Base-by-base conservation (phyloP, 2,113 vertebrate genomes). In the Chloropsis cyanopogon region DNA sequence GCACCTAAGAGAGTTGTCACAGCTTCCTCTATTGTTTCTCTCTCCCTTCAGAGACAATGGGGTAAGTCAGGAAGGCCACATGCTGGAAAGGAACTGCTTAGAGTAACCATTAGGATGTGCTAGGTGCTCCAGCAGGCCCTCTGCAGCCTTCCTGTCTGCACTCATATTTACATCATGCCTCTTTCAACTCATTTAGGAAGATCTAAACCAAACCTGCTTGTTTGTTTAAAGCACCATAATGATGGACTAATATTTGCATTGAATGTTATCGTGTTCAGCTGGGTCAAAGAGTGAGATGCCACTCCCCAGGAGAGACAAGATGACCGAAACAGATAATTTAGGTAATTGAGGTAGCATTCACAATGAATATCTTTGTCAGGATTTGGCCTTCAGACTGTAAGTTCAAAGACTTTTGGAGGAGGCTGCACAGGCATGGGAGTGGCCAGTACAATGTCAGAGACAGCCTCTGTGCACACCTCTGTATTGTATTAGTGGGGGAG, bases 271-370 rank as follows among this genome's bases (percentile, higher is more conserved):
- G 1, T 41, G 61, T 49, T 68, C 80, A 86, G 44, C 39, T 28
- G 21, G 33, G 77, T 86, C 76, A 93, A 78, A 91, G 71, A 90
- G n/a, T 19, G 13, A 84, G 53, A 81, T 86, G 57, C 24, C 87
- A 54, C 49, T 93, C 61, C 81, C 57, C 42, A 28, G n/a, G 31
- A 64, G 72, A 95, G 89, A 91, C 77, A 84, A 89, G 91, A 96
- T 96, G 94, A 84, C 81, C 28, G 5, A 80, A 87, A 80, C 22
- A 80, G 95, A 86, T 92, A 90, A 88, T 88, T 83, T 31, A 46
- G 59, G 12, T 84, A 86, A 75, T 87, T 89, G 54, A 68, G 52
- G 13, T 29, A 52, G 80, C 31, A 70, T 52, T 84, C 65, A 93
- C 72, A 75, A 44, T 49, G 18, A 63, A 10, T 77, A 39, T 46